A percentile compares a stretch with the other conserved stretches of the same genome.
phyloP scores from a whole-genome alignment of 2,113 vertebrate species.

The Paralichthys olivaceus region DNA sequence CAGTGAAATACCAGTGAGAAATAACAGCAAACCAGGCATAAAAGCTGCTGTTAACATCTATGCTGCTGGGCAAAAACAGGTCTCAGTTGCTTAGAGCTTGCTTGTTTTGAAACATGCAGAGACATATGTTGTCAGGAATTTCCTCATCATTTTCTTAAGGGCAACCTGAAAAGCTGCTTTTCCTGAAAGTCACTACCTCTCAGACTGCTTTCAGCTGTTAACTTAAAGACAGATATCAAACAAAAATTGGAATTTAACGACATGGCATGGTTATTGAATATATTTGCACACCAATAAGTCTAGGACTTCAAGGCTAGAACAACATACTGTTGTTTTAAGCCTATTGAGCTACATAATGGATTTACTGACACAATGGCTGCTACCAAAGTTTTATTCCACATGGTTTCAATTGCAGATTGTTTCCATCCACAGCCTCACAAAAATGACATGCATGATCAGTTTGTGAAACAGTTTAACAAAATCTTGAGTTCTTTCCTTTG shows the following conservation, averaged over 20 bases:
- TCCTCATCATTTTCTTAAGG: constrained; percentile 1
- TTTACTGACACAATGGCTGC: neutral
- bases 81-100: constrained; percentile 2
- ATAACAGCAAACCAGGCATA: neutral
- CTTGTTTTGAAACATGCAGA: constrained; percentile 33
- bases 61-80: constrained; percentile 26
- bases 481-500: neutral
- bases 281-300: too few relatives aligned
- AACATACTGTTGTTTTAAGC: too few relatives aligned
- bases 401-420: neutral
- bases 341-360: neutral
- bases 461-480: neutral
- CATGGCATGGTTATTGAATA: neutral
- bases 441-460: neutral
- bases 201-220: constrained; percentile 1
- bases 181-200: neutral
- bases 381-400: neutral
- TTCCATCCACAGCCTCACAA: neutral
- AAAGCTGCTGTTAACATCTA: constrained; percentile 18
- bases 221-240: neutral
- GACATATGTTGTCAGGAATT: constrained; percentile 29
- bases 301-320: too few relatives aligned
- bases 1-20: neutral
- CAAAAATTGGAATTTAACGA: neutral
- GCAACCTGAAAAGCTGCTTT: neutral